Evolutionary conservation across 1,140 invertebrate genomes (phyloP).

Genomic region (Polypedilum vanderplanki): DNA sequence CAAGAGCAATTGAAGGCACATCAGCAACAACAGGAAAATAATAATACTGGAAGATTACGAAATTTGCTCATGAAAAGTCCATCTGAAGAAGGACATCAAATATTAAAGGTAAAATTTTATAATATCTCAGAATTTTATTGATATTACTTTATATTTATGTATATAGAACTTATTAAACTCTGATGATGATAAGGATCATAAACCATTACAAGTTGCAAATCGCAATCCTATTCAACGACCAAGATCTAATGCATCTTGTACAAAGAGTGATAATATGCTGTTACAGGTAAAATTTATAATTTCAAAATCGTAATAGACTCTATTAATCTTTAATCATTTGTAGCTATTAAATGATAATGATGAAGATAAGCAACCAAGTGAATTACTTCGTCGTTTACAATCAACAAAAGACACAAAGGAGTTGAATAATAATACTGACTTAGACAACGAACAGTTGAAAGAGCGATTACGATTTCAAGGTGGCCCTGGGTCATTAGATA

Average conservation of each 20-base stretch:
- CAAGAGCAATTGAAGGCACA: constrained; percentile 41
- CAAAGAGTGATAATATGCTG: constrained; percentile 59
- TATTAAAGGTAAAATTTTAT: constrained; percentile 31
- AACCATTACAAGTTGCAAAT: constrained; percentile 35
- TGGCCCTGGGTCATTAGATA: constrained; percentile 40
- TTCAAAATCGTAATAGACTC: constrained; percentile 24
- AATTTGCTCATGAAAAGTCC: constrained; percentile 52
- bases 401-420: constrained; percentile 38
- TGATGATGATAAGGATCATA: constrained; percentile 67
- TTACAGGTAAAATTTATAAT: constrained; percentile 54
- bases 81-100: constrained; percentile 43
- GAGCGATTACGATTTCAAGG: constrained; percentile 54
- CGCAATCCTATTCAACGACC: constrained; percentile 15
- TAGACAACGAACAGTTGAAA: constrained; percentile 48
- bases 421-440: constrained; percentile 32
- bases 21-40: constrained; percentile 30
- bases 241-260: constrained; percentile 27
- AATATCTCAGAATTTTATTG: neutral
- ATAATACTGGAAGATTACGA: constrained; percentile 58
- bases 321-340: constrained; percentile 35
- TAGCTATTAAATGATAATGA: constrained; percentile 81
- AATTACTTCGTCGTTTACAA: constrained; percentile 71
- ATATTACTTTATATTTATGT: constrained; percentile 9
- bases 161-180: constrained; percentile 68
- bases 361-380: constrained; percentile 65